These are phyloP conservation scores for Alectura lathami DNA, from an alignment of 2,113 vertebrate genomes.

Conservation along the genomic window DNA sequence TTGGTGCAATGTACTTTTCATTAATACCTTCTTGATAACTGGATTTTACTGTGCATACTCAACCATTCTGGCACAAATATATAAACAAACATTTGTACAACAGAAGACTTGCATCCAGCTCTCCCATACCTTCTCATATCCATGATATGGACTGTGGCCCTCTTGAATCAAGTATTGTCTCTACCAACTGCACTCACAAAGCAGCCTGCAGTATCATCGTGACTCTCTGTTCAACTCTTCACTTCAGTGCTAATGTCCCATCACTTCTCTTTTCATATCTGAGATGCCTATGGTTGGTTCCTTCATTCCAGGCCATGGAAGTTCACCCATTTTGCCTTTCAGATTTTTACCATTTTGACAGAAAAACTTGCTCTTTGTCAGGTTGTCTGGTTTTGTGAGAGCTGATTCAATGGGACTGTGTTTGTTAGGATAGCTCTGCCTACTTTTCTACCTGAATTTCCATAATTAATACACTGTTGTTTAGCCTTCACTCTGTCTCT, in stretches of 20 bases:
- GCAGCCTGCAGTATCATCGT: not conserved
- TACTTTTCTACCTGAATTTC: not conserved
- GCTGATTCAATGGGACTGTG: not conserved
- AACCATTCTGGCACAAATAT: not conserved
- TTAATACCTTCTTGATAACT: rapidly evolving
- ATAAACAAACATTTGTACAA: not conserved
- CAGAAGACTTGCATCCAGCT: not conserved
- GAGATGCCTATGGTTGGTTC: not conserved
- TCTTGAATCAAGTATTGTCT: not conserved
- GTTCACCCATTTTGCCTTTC: not conserved
- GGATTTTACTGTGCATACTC: not conserved
- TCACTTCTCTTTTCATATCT: not conserved
- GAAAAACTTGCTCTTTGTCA: not conserved
- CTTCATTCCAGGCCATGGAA: not conserved
- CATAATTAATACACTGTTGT: not conserved
- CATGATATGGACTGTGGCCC: not conserved
- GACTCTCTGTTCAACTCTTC: not conserved
- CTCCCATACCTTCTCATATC: not conserved
- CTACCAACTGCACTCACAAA: not conserved
- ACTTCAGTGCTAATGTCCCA: not conserved
- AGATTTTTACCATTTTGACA: not conserved
- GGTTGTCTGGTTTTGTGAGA: not conserved
- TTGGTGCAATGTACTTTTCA: not conserved
- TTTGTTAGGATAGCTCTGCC: not conserved
- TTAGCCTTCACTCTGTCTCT: not conserved